Conservation (phyloP, 2,797 vertebrate genomes). For the Todus mexicanus region DNA sequence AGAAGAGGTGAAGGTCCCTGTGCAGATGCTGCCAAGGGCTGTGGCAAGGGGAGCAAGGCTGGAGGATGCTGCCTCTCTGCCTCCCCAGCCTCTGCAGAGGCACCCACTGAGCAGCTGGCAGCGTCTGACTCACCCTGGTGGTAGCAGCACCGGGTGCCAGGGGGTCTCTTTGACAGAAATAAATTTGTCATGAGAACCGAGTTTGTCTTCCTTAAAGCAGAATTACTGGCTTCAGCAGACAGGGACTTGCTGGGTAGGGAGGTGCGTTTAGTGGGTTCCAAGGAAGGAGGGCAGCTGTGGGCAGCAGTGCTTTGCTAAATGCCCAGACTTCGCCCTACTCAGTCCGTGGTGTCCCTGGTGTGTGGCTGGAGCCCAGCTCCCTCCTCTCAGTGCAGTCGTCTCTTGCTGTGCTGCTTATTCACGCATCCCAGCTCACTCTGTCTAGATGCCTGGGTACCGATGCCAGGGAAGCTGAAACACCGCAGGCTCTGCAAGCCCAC, state of each 20-base stretch:
- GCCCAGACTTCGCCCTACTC: neutral
- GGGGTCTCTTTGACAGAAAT: neutral
- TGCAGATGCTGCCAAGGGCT: neutral
- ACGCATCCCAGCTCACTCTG: conserved; percentile 29
- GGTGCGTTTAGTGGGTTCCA: neutral
- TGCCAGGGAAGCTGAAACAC: conserved; percentile 47
- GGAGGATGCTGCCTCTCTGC: neutral
- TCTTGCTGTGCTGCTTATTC: conserved; percentile 44
- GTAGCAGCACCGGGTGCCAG: neutral
- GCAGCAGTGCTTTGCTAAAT: neutral
- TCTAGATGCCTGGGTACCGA: conserved; percentile 21
- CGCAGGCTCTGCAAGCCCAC: conserved; percentile 28
- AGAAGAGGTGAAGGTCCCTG: neutral
- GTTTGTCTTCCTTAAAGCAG: neutral
- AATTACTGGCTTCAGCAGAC: neutral
- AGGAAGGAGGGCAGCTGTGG: neutral
- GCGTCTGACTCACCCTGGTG: neutral
- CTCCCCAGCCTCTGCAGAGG: neutral
- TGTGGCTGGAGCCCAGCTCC: conserved; percentile 1
- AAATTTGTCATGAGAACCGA: neutral
- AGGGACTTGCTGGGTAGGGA: neutral
- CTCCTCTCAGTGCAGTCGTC: neutral
- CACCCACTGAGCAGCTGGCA: neutral
- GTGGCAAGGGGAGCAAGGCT: neutral
- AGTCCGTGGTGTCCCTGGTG: neutral